Evolutionary conservation across 2,113 vertebrate genomes (phyloP).

Genomic region (Phyllostomus discolor): DNA sequence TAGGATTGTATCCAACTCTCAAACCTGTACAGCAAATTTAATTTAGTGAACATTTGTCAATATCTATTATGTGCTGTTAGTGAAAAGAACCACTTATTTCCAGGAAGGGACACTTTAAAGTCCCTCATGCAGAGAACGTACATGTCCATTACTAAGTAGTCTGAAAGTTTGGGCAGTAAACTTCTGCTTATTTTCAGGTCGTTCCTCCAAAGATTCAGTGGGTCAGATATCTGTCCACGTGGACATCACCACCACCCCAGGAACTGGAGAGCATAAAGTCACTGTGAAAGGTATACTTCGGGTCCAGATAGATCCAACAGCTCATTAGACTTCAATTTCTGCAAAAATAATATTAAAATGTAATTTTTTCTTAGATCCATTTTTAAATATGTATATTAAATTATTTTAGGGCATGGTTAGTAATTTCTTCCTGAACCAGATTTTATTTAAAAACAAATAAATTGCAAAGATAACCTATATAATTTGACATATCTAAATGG

Average conservation of each 20-base stretch:
- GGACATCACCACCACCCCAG: constrained; percentile 91
- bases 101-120: not conserved
- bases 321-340: not conserved
- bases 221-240: constrained; percentile 95
- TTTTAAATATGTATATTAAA: not conserved
- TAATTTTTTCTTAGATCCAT: not conserved
- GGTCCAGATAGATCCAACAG: not conserved
- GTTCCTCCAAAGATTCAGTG: constrained; percentile 86
- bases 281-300: constrained; percentile 90
- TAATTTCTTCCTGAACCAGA: not conserved
- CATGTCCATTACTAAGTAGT: not conserved
- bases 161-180: not conserved
- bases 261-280: constrained; percentile 97
- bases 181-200: constrained; percentile 75
- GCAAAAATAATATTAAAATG: not conserved
- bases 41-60: not conserved
- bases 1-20: not conserved
- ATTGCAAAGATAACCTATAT: not conserved
- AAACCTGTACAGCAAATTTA: not conserved
- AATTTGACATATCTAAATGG: not conserved
- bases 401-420: not conserved
- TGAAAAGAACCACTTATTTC: not conserved
- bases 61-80: not conserved
- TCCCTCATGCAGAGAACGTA: not conserved
- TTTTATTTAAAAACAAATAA: not conserved